Base-by-base conservation (phyloP, 2,888 invertebrate species). In the Drosophila percnosoma region DNA sequence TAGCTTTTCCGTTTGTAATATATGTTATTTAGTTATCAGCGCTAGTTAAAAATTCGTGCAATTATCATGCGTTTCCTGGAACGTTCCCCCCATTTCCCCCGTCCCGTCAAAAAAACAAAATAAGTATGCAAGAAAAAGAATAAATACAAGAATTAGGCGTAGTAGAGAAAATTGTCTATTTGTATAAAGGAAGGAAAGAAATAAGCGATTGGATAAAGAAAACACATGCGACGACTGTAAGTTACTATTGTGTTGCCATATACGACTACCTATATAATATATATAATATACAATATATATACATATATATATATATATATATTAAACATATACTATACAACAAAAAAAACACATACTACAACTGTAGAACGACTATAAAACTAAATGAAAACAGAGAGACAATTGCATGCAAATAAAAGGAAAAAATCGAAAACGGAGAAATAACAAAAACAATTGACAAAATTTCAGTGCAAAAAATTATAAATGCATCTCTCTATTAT, bases 161-260 rank as follows among this genome's bases (percentile, higher is more conserved):
- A 82, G 82, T 78, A 59, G 64, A 70, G 68, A 63, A 59, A 78
- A 83, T 80, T 75, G 68, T 78, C 80, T 84, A 89, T 86, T 75
- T 77, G 79, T 77, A 79, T 75, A 84, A 71, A 75, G 67, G 38
- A 67, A 69, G 55, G 36, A 34, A 69, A 53, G 29, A 36, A 59
- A 59, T 73, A 65, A 31, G 62, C 78, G 60, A 73, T 80, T 75
- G 62, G 66, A 54, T 53, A 58, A 73, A 29, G 45, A 49, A 60
- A 59, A 68, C 70, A 75, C 75, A 75, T 78, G 74, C 83, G 79
- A 85, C 71, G 73, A 84, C 86, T 84, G 83, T 86, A 88, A 88
- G 87, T 88, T 88, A 88, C 87, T 85, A 88, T 80, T 85, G 87
- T 88, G 87, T 88, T 88, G 87, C 89, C 89, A 76, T 86, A 76